phyloP scores from a whole-genome alignment of 2,888 invertebrate genomes.

The Sinotaia quadrata region DNA sequence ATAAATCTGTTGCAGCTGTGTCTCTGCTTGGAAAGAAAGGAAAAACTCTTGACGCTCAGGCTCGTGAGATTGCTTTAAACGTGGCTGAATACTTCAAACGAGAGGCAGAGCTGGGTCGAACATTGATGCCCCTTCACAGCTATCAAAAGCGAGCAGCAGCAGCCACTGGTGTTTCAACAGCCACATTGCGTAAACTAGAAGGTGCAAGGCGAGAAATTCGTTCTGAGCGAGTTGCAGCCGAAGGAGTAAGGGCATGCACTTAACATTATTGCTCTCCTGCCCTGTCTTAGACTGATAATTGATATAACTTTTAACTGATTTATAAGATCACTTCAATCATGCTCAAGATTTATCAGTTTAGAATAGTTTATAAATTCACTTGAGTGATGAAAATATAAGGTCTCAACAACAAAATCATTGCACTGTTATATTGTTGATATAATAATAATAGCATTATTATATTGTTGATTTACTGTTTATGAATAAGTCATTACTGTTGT shows the following conservation, averaged over 20 bases:
- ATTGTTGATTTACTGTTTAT: too few relatives aligned
- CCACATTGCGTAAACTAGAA: constrained; percentile 23
- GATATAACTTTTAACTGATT: too few relatives aligned
- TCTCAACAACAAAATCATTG: too few relatives aligned
- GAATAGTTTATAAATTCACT: too few relatives aligned
- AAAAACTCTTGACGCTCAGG: constrained; percentile 26
- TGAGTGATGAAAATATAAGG: too few relatives aligned
- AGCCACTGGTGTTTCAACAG: constrained; percentile 24
- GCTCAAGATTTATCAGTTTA: too few relatives aligned
- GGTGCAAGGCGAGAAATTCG: constrained; percentile 24
- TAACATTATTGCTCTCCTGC: too few relatives aligned
- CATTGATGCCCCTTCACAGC: constrained; percentile 25
- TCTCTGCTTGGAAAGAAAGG: constrained; percentile 26
- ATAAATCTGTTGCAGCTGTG: constrained; percentile 28
- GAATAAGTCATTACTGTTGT: too few relatives aligned
- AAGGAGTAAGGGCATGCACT: constrained; percentile 6
- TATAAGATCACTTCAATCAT: too few relatives aligned
- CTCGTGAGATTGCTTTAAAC: constrained; percentile 27
- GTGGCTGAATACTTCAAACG: constrained; percentile 29
- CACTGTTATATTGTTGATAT: too few relatives aligned
- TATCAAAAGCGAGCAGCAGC: constrained; percentile 28
- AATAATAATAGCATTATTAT: too few relatives aligned
- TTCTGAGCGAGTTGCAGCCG: constrained; percentile 22
- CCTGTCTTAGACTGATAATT: too few relatives aligned
- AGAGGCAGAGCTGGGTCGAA: constrained; percentile 24